Base-by-base conservation (phyloP, 2,888 invertebrate species). In the Cerastoderma edule region DNA sequence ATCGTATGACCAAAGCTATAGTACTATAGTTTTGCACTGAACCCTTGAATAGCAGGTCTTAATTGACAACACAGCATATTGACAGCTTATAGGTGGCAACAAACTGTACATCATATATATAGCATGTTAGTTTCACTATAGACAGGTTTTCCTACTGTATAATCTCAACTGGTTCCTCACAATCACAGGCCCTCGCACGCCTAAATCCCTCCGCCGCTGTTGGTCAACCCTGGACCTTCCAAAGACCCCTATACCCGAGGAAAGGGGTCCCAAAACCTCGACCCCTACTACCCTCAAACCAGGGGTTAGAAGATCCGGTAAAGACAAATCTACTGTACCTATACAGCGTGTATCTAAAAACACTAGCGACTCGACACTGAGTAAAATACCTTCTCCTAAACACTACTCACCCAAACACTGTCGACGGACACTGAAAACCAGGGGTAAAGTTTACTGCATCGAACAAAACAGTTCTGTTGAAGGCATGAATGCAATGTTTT, bases 181-280 rank as follows among this genome's bases (percentile, higher is more conserved):
- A 48, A 66, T 67, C 67, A 33, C 75, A 85, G 85, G 85, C 83
- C 85, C 85, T 50, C 72, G 77, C 46, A 83, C 79, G 32, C 79
- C 78, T 33, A 85, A 84, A 65, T 82, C 85, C 27, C 80, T 87
- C 46, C 81, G 87, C 50, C 78, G 85, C 46, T 76, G 84, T 79
- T 88, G 88, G 88, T 87, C 86, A 30, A 84, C 72, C 60, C 71
- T 85, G 68, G 86, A 87, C 76, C 82, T 88, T 53, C 83, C 85
- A 30, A 86, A 86, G 75, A 82, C 76, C 56, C 86, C 87, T 50
- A 85, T 87, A 57, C 74, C 80, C 33, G 87, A 87, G 73, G 85
- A 82, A 72, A 80, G 77, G 72, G 39, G 67, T 44, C 66, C 70
- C 8, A 73, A 72, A 50, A n/a, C n/a, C n/a, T n/a, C n/a, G n/a